phyloP scores from a whole-genome alignment of 2,888 invertebrate species.

The Calameuta pallipes region DNA sequence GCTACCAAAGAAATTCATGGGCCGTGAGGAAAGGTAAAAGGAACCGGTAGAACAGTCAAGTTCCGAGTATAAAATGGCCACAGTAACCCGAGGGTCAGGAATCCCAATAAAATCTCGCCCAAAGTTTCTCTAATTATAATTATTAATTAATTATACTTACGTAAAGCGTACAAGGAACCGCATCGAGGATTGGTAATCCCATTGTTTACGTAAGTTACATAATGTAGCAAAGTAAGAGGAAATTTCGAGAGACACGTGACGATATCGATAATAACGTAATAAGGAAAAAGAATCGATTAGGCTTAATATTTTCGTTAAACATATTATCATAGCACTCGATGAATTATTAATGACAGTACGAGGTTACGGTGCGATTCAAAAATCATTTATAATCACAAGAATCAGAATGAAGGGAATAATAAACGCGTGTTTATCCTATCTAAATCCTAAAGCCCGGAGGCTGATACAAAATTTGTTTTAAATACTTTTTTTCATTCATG shows the following conservation, averaged over 20 bases:
- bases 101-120: slow-evolving; percentile 39
- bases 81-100: slow-evolving; percentile 39
- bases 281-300: background rate
- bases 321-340: background rate
- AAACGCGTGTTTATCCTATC: background rate
- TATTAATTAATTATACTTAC: slow-evolving; percentile 38
- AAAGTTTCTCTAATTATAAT: slow-evolving; percentile 46
- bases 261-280: background rate
- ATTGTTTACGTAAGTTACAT: slow-evolving; percentile 5
- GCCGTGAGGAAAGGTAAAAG: background rate
- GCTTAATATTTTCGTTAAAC: background rate
- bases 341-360: background rate
- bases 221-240: background rate
- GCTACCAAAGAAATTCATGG: background rate
- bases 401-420: background rate
- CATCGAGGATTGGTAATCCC: slow-evolving; percentile 7
- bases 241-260: background rate
- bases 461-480: background rate
- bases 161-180: slow-evolving; percentile 16
- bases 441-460: background rate
- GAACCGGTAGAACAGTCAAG: background rate
- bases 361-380: background rate
- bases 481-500: background rate
- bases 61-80: slow-evolving; percentile 7
- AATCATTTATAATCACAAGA: background rate